Percentiles rank a stretch among this genome's conserved stretches.
phyloP scores from a whole-genome alignment of 2,888 invertebrate species.

The Leptura quadrifasciata region DNA sequence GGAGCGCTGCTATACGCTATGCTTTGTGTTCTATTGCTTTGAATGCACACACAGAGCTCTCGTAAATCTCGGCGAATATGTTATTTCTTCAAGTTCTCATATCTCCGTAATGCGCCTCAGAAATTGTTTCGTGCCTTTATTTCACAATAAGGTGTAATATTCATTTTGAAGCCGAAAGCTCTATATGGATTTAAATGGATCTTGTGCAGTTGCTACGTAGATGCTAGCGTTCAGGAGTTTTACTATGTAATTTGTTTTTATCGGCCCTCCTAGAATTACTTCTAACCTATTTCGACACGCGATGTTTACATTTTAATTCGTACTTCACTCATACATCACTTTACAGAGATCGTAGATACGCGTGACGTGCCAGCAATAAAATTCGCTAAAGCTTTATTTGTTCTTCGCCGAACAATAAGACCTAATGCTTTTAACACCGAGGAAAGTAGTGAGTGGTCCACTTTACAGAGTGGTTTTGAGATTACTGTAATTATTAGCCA shows the following conservation, averaged over 20 bases:
- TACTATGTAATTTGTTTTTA: conserved; percentile 28
- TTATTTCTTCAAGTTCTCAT: conserved; percentile 23
- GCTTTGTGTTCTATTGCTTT: conserved; percentile 33
- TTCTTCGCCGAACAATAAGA: conserved; percentile 18
- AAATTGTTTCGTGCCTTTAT: conserved; percentile 22
- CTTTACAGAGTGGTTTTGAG: too few relatives aligned
- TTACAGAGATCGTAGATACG: conserved; percentile 36
- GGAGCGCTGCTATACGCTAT: conserved; percentile 1
- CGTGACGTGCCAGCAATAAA: conserved; percentile 23
- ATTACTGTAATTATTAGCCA: too few relatives aligned
- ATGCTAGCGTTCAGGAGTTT: neutral
- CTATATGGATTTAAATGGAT: conserved; percentile 9
- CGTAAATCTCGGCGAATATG: conserved; percentile 34
- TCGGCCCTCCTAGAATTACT: conserved; percentile 30
- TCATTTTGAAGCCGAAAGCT: conserved; percentile 21
- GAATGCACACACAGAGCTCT: conserved; percentile 22
- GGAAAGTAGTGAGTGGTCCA: too few relatives aligned
- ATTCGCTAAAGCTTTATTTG: conserved; percentile 21
- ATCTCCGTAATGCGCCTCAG: conserved; percentile 18
- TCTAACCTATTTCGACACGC: conserved; percentile 27
- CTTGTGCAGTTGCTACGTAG: neutral
- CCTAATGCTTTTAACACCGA: conserved; percentile 5
- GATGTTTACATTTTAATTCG: conserved; percentile 39
- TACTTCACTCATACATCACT: conserved; percentile 30
- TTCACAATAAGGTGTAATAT: conserved; percentile 23